Evolutionary conservation across 2,797 vertebrate species (phyloP).

Genomic region (Eidolon dupreanum): DNA sequence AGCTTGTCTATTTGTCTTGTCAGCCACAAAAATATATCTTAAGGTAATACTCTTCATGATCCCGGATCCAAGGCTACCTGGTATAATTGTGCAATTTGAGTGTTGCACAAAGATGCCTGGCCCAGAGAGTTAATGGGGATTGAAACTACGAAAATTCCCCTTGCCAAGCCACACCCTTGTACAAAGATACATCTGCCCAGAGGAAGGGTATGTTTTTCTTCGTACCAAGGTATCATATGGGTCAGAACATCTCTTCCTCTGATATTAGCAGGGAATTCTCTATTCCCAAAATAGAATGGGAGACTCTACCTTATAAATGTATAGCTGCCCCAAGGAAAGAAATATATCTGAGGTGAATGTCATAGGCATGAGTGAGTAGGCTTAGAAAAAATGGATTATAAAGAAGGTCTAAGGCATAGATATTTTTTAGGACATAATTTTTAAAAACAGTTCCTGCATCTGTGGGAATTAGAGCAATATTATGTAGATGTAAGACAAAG

Average conservation of each 20-base stretch:
- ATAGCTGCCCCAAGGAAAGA: not conserved
- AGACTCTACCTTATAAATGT: not conserved
- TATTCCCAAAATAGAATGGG: not conserved
- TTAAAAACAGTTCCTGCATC: not conserved
- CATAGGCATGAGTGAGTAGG: not conserved
- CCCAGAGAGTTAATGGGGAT: not conserved
- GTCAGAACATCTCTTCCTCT: not conserved
- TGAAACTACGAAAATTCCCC: not conserved
- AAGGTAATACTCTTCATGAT: not conserved
- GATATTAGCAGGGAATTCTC: not conserved
- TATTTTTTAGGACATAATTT: not conserved
- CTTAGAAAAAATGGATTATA: not conserved
- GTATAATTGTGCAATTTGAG: not conserved
- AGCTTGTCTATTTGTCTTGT: not conserved
- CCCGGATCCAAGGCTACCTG: not conserved
- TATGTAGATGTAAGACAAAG: not conserved
- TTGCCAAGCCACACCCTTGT: not conserved
- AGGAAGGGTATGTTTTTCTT: not conserved
- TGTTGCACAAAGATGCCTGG: not conserved
- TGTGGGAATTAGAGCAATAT: not conserved
- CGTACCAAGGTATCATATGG: not conserved
- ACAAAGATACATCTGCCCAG: not conserved
- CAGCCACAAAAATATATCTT: not conserved
- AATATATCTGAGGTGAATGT: not conserved
- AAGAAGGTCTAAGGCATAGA: not conserved